Percentiles rank a stretch among this genome's conserved stretches.
Conservation (phyloP, 2,888 invertebrate genomes). For the Argynnis bischoffii region DNA sequence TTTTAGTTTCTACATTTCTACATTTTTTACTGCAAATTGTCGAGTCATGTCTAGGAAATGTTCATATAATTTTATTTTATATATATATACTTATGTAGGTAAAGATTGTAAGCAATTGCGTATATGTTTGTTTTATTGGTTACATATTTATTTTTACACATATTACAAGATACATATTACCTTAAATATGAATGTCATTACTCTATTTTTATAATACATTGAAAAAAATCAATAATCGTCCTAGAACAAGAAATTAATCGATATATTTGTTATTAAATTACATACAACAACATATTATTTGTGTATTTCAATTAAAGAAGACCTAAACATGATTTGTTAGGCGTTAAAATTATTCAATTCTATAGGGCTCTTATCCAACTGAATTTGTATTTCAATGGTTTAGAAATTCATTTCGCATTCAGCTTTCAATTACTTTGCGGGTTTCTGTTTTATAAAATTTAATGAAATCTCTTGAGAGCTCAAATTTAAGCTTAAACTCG, state of each 20-base stretch:
- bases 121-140: too few relatives aligned
- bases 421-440: constrained; percentile 42
- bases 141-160: too few relatives aligned
- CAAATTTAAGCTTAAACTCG: constrained; percentile 11
- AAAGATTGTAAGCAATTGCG: too few relatives aligned
- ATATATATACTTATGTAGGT: too few relatives aligned
- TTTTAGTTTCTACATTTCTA: too few relatives aligned
- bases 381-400: constrained; percentile 41
- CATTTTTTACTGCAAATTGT: too few relatives aligned
- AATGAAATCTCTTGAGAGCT: constrained; percentile 36
- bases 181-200: too few relatives aligned
- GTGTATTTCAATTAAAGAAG: constrained; percentile 3
- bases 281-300: constrained; percentile 1
- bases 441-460: constrained; percentile 38
- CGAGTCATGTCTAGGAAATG: too few relatives aligned
- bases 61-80: too few relatives aligned
- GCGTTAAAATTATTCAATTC: constrained; percentile 33
- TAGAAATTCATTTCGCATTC: constrained; percentile 41
- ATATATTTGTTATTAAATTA: constrained; percentile 1
- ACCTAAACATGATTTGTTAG: constrained; percentile 11
- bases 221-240: too few relatives aligned
- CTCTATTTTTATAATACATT: too few relatives aligned
- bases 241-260: background rate
- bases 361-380: constrained; percentile 27
- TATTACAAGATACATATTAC: too few relatives aligned